These are phyloP conservation scores for Chaetorhynchus papuensis DNA, from an alignment of 2,113 vertebrate genomes.

Conservation along the genomic window DNA sequence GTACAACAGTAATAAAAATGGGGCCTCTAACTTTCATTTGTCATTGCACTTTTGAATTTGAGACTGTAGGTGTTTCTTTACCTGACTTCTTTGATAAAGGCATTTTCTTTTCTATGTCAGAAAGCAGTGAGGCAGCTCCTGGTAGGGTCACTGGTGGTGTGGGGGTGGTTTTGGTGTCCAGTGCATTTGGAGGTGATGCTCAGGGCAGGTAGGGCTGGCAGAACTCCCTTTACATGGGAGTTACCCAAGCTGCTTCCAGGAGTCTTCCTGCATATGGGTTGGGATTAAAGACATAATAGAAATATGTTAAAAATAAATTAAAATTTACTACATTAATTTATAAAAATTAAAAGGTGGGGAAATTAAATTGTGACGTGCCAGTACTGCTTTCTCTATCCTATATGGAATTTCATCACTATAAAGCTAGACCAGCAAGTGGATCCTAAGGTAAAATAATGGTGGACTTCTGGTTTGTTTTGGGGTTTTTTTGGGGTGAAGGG, in stretches of 20 bases:
- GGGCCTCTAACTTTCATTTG: neutral
- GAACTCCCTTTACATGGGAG: rapidly evolving
- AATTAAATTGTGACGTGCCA: neutral
- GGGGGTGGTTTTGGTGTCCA: neutral
- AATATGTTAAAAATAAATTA: neutral
- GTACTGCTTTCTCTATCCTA: neutral
- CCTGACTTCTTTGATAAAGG: neutral
- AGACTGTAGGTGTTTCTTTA: neutral
- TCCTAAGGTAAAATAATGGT: neutral
- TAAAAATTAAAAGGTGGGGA: too few species aligned
- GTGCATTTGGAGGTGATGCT: neutral
- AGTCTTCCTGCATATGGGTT: neutral
- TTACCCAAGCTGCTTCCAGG: neutral
- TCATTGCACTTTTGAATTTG: neutral
- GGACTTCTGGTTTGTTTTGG: neutral
- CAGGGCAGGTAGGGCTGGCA: neutral
- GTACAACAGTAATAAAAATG: neutral
- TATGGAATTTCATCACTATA: neutral
- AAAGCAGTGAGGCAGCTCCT: neutral
- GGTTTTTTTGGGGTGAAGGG: rapidly evolving
- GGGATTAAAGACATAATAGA: neutral
- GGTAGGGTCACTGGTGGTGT: neutral
- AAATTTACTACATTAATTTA: neutral
- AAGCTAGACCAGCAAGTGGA: neutral
- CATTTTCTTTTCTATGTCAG: neutral